Evolutionary conservation across 2,888 invertebrate genomes (phyloP), one percentile per base, ranked within the genome.

Genomic region (Augiades crinisus): DNA sequence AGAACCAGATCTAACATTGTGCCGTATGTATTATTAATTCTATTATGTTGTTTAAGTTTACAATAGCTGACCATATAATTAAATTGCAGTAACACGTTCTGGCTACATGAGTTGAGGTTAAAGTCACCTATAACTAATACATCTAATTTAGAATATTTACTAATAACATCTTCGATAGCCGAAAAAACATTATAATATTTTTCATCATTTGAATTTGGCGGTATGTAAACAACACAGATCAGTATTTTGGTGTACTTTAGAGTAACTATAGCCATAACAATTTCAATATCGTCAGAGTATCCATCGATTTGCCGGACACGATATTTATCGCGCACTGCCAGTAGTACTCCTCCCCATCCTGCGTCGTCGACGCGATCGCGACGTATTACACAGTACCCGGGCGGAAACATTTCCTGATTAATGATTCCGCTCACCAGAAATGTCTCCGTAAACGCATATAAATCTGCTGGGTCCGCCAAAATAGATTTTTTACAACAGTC

Each of bases 361-460:
- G 21, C 19, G n/a, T 44, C 44, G 3, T 21, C 31, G 2, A 8
- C 13, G 1, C 44, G 44, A 33, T 44, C 44, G 0, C 33, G 31
- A 1, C 44, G 33, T 1, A 31, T 7, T 2, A 44, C 31, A 4
- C 4, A 13, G 13, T 44, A 44, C 3, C 44, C 44, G 3, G 44
- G 5, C 3, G 44, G 44, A 33, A 44, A 44, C n/a, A 44, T 7
- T 21, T 44, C 44, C 3, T 13, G 19, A 21, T 33, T n/a, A 5
- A 1, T 13, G 2, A 44, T 13, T 2, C 31, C n/a, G 5, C 44
- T 44, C 13, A 21, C 5, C 1, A 44, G 6, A 7, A 44, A 44
- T 8, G 44, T 33, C 10, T 44, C 44, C 3, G 21, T 43, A 14
- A 43, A 31, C 7, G 43, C 43, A 43, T 12, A 31, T 3, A 43